Percentiles rank a stretch among this genome's conserved stretches.
phyloP scores from a whole-genome alignment of 2,888 invertebrate genomes.

The Drosophila seclusa region DNA sequence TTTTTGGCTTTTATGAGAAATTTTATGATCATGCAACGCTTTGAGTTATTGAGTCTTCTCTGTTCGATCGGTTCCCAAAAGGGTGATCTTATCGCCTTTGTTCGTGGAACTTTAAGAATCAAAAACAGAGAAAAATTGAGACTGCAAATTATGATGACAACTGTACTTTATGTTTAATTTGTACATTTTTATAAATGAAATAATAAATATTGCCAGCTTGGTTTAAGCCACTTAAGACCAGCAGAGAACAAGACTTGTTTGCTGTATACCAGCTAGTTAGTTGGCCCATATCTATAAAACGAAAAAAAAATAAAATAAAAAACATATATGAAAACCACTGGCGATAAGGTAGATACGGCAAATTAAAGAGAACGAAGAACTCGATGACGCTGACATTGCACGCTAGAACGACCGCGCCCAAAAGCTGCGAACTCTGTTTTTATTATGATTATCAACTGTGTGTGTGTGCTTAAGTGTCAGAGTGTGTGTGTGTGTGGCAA shows the following conservation, averaged over 20 bases:
- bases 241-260: slow-evolving; percentile 15
- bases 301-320: neutral
- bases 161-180: neutral
- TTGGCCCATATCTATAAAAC: slow-evolving; percentile 38
- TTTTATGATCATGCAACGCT: neutral
- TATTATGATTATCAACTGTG: neutral
- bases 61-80: neutral
- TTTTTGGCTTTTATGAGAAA: neutral
- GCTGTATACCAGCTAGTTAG: slow-evolving; percentile 1
- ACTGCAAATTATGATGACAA: neutral
- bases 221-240: slow-evolving; percentile 16
- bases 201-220: neutral
- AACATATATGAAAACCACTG: slow-evolving; percentile 8
- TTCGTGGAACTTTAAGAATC: neutral
- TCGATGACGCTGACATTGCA: slow-evolving; percentile 54
- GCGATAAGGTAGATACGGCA: slow-evolving; percentile 34
- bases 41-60: neutral
- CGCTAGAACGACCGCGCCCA: slow-evolving; percentile 50
- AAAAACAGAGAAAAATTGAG: neutral
- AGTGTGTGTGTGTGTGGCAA: slow-evolving; percentile 21
- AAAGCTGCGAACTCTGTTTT: slow-evolving; percentile 8
- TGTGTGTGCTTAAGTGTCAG: neutral
- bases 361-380: slow-evolving; percentile 35
- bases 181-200: too few relatives aligned
- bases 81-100: neutral